Percentiles rank a stretch among this genome's conserved stretches.
phyloP scores from a whole-genome alignment of 1,140 invertebrate species.

The Drosophila auraria region DNA sequence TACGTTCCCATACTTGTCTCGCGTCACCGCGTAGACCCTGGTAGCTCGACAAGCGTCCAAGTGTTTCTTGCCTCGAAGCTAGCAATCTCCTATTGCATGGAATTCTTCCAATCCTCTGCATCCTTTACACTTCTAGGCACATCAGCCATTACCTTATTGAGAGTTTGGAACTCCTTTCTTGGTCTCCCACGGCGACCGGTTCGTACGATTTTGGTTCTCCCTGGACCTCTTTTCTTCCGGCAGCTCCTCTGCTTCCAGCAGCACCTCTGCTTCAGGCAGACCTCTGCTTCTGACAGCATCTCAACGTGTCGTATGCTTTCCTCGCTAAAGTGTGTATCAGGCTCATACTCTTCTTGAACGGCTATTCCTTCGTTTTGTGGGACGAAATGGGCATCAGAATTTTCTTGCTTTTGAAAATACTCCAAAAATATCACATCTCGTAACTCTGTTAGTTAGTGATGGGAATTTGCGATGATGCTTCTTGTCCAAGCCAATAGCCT shows the following conservation, averaged over 20 bases:
- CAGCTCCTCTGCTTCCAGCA: not conserved
- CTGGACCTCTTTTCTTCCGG: not conserved
- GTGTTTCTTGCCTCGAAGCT: too few species aligned
- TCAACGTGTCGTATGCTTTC: constrained; percentile 3
- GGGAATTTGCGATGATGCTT: not conserved
- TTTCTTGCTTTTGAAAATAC: too few species aligned
- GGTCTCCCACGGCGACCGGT: constrained; percentile 2
- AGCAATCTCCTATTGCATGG: too few species aligned
- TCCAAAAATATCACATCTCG: too few species aligned
- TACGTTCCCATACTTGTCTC: too few species aligned
- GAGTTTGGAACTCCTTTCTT: constrained; percentile 1
- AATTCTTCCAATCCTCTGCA: not conserved
- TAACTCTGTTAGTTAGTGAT: too few species aligned
- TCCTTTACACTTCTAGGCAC: not conserved
- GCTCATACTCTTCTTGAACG: too few species aligned
- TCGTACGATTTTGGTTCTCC: not conserved
- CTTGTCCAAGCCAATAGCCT: not conserved
- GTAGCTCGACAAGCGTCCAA: too few species aligned
- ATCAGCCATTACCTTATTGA: not conserved
- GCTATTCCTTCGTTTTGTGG: too few species aligned
- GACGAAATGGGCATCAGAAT: too few species aligned
- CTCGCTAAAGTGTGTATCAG: too few species aligned
- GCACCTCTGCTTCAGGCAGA: not conserved
- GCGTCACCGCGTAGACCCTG: too few species aligned
- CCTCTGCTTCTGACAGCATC: not conserved